Evolutionary conservation across 2,797 vertebrate species (phyloP).

Genomic region (Halcyon badia): DNA sequence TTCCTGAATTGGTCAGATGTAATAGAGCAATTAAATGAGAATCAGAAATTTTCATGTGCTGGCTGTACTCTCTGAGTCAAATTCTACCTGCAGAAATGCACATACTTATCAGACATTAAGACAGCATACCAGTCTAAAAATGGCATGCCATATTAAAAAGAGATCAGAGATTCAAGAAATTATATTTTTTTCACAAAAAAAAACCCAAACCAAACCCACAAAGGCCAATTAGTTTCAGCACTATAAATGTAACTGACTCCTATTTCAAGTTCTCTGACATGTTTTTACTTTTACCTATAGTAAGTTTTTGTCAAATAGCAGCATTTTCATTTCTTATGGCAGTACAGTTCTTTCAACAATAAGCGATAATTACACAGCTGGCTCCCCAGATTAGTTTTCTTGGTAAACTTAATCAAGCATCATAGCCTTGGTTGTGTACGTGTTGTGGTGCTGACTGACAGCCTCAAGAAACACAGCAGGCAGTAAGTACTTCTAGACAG

Average conservation of each 20-base stretch:
- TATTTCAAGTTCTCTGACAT: neutral
- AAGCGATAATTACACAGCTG: neutral
- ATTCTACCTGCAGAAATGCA: neutral
- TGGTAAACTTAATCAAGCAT: neutral
- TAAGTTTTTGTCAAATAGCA: neutral
- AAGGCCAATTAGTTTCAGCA: neutral
- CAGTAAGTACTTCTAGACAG: neutral
- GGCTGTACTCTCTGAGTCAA: neutral
- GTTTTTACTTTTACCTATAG: neutral
- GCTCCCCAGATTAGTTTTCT: neutral
- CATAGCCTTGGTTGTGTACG: neutral
- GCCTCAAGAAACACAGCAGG: neutral
- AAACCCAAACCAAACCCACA: neutral
- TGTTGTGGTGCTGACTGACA: neutral
- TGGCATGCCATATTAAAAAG: fast-evolving
- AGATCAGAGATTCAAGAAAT: neutral
- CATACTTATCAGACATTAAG: neutral
- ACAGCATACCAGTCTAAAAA: neutral
- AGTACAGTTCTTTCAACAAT: neutral
- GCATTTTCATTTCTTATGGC: neutral
- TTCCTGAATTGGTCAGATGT: neutral
- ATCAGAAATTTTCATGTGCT: neutral
- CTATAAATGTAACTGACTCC: neutral
- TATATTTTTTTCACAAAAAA: neutral
- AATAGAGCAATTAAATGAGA: neutral